These are phyloP conservation scores for Boulengeromyrus knoepffleri DNA, from an alignment of 2,113 vertebrate genomes.

Conservation along the genomic window DNA sequence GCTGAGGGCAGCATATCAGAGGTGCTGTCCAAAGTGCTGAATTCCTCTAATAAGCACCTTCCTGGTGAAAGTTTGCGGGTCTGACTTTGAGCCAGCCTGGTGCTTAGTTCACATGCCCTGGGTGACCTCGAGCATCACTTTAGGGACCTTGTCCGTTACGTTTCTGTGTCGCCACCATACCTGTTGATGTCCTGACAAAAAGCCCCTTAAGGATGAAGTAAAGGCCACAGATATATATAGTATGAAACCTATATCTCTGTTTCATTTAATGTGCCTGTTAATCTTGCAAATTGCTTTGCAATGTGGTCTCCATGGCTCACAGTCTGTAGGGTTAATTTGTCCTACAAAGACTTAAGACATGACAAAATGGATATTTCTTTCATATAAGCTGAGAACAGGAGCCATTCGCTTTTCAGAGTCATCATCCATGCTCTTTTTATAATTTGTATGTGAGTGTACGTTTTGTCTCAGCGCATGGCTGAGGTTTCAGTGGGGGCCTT, in stretches of 20 bases:
- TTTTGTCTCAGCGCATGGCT: not conserved
- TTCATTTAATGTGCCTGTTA: not conserved
- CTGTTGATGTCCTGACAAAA: not conserved
- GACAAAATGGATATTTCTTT: not conserved
- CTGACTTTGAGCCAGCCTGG: not conserved
- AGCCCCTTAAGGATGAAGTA: not conserved
- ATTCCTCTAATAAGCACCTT: slow-evolving; percentile 67
- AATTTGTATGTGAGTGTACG: not conserved
- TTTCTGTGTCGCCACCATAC: not conserved
- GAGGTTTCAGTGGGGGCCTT: not conserved
- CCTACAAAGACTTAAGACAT: not conserved
- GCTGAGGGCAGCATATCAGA: slow-evolving; percentile 40
- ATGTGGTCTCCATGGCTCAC: not conserved
- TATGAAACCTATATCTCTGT: not conserved
- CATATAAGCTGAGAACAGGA: not conserved
- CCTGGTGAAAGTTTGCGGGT: slow-evolving; percentile 46
- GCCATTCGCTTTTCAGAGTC: not conserved
- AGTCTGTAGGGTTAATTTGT: not conserved
- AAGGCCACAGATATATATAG: not conserved
- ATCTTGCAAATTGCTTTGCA: not conserved
- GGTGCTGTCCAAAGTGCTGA: slow-evolving; percentile 80
- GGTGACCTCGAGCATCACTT: not conserved
- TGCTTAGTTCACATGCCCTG: not conserved
- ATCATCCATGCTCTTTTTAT: not conserved
- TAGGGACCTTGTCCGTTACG: not conserved